phyloP scores from a whole-genome alignment of 2,797 vertebrate species.

The Brotula barbata region DNA sequence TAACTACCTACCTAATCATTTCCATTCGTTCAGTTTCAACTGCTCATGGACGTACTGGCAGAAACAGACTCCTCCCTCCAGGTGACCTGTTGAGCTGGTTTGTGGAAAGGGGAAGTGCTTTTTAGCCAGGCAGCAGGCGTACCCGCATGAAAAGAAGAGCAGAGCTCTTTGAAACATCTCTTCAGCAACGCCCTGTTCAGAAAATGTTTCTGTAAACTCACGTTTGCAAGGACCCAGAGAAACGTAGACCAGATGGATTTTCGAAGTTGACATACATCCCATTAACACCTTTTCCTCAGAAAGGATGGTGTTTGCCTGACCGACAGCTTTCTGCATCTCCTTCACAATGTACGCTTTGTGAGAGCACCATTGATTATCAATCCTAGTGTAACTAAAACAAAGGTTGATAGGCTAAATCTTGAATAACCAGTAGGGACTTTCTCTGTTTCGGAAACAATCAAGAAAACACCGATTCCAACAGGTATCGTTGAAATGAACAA shows the following conservation, averaged over 20 bases:
- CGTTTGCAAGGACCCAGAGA: constrained; percentile 53
- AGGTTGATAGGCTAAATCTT: no score
- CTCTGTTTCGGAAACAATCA: no score
- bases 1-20: no score
- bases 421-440: no score
- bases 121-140: constrained; percentile 63
- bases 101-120: constrained; percentile 55
- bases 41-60: constrained; percentile 67
- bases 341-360: constrained; percentile 22
- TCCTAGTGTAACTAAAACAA: not conserved
- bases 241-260: constrained; percentile 65
- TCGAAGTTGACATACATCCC: constrained; percentile 53
- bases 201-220: constrained; percentile 50
- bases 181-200: constrained; percentile 13
- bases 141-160: constrained; percentile 59
- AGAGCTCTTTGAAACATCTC: constrained; percentile 64
- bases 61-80: constrained; percentile 64
- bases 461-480: no score
- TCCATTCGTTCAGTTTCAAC: constrained; percentile 33
- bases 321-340: constrained; percentile 46
- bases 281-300: constrained; percentile 53
- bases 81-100: constrained; percentile 40
- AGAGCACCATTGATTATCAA: not conserved
- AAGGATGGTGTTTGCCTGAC: constrained; percentile 60
- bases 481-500: no score